These are phyloP conservation scores for Paradisaea rubra DNA, from an alignment of 2,113 vertebrate species.

Conservation along the genomic window DNA sequence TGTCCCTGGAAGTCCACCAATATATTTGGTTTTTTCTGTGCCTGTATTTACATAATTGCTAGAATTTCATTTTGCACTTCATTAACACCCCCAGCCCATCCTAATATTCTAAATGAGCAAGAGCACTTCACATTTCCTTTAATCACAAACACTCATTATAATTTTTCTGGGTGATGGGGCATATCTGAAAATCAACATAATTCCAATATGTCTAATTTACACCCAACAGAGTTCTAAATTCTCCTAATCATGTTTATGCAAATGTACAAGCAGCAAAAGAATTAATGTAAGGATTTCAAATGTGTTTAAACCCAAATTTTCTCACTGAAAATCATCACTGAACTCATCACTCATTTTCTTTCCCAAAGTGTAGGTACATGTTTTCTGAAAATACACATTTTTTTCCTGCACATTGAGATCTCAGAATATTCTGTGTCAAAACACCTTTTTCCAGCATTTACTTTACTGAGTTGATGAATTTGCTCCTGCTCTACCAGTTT, in stretches of 20 bases:
- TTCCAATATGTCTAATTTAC: not conserved
- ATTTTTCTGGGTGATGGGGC: not conserved
- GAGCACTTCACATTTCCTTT: not conserved
- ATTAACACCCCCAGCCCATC: not conserved
- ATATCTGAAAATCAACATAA: not conserved
- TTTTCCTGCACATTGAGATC: fast-evolving
- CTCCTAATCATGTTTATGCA: not conserved
- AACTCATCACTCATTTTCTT: not conserved
- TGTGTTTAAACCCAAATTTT: not conserved
- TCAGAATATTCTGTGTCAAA: not conserved
- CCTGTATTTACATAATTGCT: not conserved
- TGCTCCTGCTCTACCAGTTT: fast-evolving
- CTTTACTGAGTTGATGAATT: not conserved
- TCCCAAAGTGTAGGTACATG: not conserved
- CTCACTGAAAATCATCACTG: not conserved
- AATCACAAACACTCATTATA: not conserved
- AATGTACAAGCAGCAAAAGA: not conserved
- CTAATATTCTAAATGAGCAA: not conserved
- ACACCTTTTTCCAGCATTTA: not conserved
- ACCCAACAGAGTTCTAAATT: not conserved
- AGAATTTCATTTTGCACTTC: constrained; percentile 5
- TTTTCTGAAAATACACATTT: not conserved
- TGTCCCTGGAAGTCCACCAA: not conserved
- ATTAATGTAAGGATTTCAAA: not conserved
- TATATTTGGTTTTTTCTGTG: not conserved